Base-by-base conservation (phyloP, 2,113 vertebrate genomes). In the Laticauda colubrina region DNA sequence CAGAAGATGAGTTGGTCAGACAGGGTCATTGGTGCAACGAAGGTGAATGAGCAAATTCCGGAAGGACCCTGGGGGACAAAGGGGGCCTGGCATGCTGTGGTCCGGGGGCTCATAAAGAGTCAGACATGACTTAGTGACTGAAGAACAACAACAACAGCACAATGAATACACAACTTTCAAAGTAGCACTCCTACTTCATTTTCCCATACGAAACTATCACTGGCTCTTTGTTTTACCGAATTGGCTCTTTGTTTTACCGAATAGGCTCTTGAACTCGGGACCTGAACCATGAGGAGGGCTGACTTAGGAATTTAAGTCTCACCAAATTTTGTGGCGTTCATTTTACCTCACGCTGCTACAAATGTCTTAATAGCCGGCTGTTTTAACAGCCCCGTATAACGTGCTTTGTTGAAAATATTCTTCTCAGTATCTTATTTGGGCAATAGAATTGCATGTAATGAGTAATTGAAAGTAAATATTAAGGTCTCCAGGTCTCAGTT, bases 401-500 rank as follows among this genome's bases (percentile, higher is more conserved):
- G 18, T 15, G 18, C 24, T 75, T 87, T 5, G 7, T 87, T 81
- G 6, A 34, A n/a, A 51, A 5, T 26, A 45, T 5, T 3, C 39
- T 61, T 92, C 75, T 24, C 15, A 75, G 11, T 54, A 29, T 57
- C 34, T 29, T 89, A 90, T 15, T 48, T 61, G 48, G 48, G 8
- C 48, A 51, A 54, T 21, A 48, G 81, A 93, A 69, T 61, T 57
- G 51, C 24, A 95, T 90, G 90, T 89, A 7, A 57, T 93, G 61
- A 91, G 86, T 87, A 94, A 92, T 94, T 92, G 92, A 90, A 93
- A 89, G 92, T 94, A 90, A 92, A 51, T 92, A 93, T 95, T 93
- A 92, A 0, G 48, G 48, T 51, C 48, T 51, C 48, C 8, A 48
- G 39, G 14, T 91, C 93, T 57, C 85, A 26, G 29, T 39, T 90